Evolutionary conservation across 2,888 invertebrate genomes (phyloP).

Genomic region (Cephus pulcher): DNA sequence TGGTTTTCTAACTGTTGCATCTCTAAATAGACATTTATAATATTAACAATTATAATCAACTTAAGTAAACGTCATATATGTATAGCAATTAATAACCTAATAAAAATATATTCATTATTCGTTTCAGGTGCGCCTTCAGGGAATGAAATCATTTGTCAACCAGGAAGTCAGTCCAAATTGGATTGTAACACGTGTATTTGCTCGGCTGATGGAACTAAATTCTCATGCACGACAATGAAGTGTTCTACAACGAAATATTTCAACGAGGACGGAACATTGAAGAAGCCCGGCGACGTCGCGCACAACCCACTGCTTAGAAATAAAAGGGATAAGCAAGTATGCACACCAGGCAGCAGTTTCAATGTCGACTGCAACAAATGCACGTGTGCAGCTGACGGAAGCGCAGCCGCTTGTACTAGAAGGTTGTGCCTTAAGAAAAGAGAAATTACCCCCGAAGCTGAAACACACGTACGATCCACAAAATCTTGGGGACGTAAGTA

Average conservation of each 20-base stretch:
- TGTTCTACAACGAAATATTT: conserved; percentile 31
- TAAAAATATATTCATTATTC: neutral
- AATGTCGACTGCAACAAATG: conserved; percentile 69
- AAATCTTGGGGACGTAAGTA: neutral
- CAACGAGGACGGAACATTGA: conserved; percentile 32
- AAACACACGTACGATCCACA: neutral
- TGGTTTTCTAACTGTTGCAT: too few relatives aligned
- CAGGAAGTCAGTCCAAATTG: conserved; percentile 40
- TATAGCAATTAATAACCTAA: too few relatives aligned
- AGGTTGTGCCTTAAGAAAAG: conserved; percentile 56
- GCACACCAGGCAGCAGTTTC: conserved; percentile 67
- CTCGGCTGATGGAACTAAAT: conserved; percentile 66
- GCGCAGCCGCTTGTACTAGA: conserved; percentile 68
- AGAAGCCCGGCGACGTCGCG: neutral
- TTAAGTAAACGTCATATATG: too few relatives aligned
- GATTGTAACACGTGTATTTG: conserved; percentile 74
- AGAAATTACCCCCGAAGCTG: neutral
- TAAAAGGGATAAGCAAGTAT: conserved; percentile 41
- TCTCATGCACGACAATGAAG: conserved; percentile 32
- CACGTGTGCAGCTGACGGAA: conserved; percentile 66
- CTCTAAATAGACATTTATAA: too few relatives aligned
- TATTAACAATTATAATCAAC: too few relatives aligned
- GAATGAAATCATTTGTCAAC: conserved; percentile 17
- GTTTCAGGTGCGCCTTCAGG: neutral
- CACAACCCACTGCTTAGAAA: conserved; percentile 21